These are phyloP conservation scores for Heliconius cydno DNA, from an alignment of 2,888 invertebrate genomes.

Conservation along the genomic window DNA sequence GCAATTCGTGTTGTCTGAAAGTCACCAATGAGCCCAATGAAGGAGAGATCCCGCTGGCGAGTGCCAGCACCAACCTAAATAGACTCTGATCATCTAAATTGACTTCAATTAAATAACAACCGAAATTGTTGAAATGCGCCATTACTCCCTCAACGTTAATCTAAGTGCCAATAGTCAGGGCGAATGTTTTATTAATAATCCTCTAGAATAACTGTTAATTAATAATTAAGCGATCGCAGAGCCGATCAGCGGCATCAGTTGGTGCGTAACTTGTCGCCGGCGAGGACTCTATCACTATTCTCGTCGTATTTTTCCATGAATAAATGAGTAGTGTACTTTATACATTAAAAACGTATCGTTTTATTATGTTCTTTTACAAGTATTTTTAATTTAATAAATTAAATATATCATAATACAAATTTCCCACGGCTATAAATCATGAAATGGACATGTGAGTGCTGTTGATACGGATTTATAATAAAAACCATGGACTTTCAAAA, in stretches of 20 bases:
- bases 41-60: slow-evolving; percentile 82
- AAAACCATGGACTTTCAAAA: slow-evolving; percentile 74
- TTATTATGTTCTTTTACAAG: background rate
- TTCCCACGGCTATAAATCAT: slow-evolving; percentile 83
- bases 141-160: slow-evolving; percentile 83
- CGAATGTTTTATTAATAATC: slow-evolving; percentile 83
- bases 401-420: slow-evolving; percentile 8
- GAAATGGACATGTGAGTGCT: slow-evolving; percentile 71
- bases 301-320: slow-evolving; percentile 32
- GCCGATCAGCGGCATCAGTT: slow-evolving; percentile 68
- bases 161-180: slow-evolving; percentile 83
- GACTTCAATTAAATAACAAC: slow-evolving; percentile 84
- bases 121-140: slow-evolving; percentile 84
- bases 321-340: background rate
- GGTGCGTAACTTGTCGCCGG: slow-evolving; percentile 53
- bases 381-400: background rate
- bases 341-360: background rate
- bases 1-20: slow-evolving; percentile 84
- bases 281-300: slow-evolving; percentile 47
- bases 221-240: slow-evolving; percentile 76
- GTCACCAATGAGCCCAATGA: slow-evolving; percentile 84
- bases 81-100: slow-evolving; percentile 84
- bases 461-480: slow-evolving; percentile 80
- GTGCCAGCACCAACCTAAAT: slow-evolving; percentile 84
- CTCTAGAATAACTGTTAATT: slow-evolving; percentile 78